Conservation (phyloP, 2,113 vertebrate species). For the Hippolais icterina region DNA sequence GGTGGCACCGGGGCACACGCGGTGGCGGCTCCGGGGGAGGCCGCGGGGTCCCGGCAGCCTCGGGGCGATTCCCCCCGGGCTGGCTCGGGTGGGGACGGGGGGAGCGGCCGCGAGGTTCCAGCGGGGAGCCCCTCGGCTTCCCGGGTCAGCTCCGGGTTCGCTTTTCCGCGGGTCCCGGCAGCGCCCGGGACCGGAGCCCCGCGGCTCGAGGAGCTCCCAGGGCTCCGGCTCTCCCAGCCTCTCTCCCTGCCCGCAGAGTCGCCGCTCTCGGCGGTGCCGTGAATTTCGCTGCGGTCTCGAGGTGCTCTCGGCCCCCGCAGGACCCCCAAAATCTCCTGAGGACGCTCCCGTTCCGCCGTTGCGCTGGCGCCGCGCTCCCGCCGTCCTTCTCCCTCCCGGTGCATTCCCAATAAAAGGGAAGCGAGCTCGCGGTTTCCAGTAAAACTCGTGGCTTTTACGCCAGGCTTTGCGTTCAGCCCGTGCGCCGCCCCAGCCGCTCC, state of each 20-base stretch:
- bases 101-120: background rate
- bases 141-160: background rate
- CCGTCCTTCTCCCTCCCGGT: background rate
- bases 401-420: background rate
- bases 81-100: background rate
- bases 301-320: background rate
- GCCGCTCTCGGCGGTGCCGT: rapidly evolving
- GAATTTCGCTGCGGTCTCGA: background rate
- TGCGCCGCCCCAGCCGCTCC: background rate
- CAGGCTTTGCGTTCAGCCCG: background rate
- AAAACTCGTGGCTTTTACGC: background rate
- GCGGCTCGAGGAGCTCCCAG: rapidly evolving
- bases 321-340: background rate
- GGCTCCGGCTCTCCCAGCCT: background rate
- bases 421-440: slow-evolving; percentile 8
- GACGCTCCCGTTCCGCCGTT: background rate
- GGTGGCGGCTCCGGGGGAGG: background rate
- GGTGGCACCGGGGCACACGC: background rate
- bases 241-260: background rate
- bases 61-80: background rate
- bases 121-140: background rate
- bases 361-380: background rate
- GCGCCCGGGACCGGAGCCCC: no score
- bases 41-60: background rate
- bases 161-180: background rate